Evolutionary conservation across 2,888 invertebrate genomes (phyloP).

Genomic region (Embidobia sp.): DNA sequence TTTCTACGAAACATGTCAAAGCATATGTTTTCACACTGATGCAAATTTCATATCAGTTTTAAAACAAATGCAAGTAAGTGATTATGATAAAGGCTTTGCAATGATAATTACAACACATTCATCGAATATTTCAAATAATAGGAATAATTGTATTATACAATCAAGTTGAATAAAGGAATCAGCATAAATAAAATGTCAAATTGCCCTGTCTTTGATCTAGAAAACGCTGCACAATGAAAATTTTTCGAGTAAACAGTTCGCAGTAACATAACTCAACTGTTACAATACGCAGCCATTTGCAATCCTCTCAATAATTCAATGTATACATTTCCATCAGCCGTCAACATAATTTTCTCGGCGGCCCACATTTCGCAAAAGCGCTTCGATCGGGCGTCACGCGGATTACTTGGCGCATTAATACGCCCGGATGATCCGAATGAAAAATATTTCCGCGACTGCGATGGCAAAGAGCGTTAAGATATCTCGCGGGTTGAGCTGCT

Average conservation of each 20-base stretch:
- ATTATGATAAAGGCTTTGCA: no score
- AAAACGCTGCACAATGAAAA: background rate
- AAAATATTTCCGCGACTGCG: constrained; percentile 53
- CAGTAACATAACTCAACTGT: background rate
- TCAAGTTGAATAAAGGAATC: no score
- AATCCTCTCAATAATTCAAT: constrained; percentile 17
- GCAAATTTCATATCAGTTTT: no score
- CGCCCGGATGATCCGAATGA: constrained; percentile 48
- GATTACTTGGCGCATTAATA: constrained; percentile 47
- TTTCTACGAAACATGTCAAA: no score
- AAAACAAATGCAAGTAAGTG: no score
- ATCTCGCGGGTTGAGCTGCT: constrained; percentile 57
- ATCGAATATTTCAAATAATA: no score
- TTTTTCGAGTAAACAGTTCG: constrained; percentile 1
- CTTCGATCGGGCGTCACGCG: constrained; percentile 38
- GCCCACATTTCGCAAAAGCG: constrained; percentile 28
- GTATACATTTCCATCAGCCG: constrained; percentile 36
- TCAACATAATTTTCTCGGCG: constrained; percentile 34
- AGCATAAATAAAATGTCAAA: no score
- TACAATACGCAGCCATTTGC: constrained; percentile 21
- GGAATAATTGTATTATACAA: no score
- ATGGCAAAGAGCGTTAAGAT: constrained; percentile 52
- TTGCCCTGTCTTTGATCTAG: no score
- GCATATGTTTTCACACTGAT: no score
- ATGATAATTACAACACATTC: no score